Conservation (phyloP, 2,113 vertebrate genomes). For the Pangasianodon hypophthalmus region DNA sequence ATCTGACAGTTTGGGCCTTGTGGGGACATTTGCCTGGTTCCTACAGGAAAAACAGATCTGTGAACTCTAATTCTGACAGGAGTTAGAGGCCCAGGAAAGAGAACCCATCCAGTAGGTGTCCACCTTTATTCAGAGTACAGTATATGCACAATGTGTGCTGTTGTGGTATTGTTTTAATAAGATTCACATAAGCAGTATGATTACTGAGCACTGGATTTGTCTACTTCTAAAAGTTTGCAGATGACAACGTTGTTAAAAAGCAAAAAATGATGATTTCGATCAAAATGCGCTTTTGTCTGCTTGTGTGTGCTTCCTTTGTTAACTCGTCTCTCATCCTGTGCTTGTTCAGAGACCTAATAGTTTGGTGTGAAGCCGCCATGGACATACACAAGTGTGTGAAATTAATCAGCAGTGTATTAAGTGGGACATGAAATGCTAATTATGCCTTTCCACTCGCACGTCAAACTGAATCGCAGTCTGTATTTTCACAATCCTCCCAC, state of each 20-base stretch:
- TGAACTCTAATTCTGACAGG: not conserved
- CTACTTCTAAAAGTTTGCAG: not conserved
- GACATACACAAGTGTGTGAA: conserved; percentile 27
- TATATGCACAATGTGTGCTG: not conserved
- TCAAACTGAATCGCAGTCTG: conserved; percentile 24
- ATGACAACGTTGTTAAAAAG: not conserved
- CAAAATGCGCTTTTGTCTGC: not conserved
- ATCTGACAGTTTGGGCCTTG: not conserved
- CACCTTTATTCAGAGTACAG: not conserved
- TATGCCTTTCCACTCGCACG: conserved; percentile 6
- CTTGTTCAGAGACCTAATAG: not conserved
- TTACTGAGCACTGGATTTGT: not conserved
- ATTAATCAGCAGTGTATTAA: conserved; percentile 47
- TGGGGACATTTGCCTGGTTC: not conserved
- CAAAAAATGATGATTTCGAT: not conserved
- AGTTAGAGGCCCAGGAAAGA: not conserved
- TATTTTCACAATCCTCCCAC: conserved; percentile 24
- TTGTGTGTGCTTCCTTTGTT: not conserved
- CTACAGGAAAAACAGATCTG: not conserved
- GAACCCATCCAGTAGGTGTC: not conserved
- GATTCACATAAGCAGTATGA: not conserved
- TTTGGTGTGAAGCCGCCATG: not conserved
- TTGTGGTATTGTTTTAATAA: not conserved
- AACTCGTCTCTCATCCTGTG: not conserved
- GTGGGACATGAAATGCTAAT: conserved; percentile 42